Evolutionary conservation across 2,888 invertebrate genomes (phyloP).

Genomic region (Philaethria dido): DNA sequence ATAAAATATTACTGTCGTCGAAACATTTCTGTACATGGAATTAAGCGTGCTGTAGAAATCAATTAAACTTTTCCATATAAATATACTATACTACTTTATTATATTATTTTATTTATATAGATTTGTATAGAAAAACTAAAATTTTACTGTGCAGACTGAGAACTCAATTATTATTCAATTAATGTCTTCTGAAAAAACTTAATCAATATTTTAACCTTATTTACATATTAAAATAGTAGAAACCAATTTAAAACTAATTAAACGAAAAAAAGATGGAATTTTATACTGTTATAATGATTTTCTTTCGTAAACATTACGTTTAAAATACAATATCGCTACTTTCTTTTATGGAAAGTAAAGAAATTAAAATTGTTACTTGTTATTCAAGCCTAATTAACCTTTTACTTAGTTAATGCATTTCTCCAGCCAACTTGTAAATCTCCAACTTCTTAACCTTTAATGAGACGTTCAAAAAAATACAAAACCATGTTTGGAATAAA

Average conservation of each 20-base stretch:
- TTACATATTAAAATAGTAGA: no score
- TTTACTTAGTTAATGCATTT: slow-evolving; percentile 34
- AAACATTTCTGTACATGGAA: slow-evolving; percentile 38
- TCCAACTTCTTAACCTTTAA: slow-evolving; percentile 36
- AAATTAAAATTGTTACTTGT: slow-evolving; percentile 12
- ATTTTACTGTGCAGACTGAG: no score
- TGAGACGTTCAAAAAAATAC: slow-evolving; percentile 34
- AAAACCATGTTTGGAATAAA: slow-evolving; percentile 36
- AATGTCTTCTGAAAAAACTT: no score
- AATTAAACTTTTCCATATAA: no score
- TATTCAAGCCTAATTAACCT: slow-evolving; percentile 29
- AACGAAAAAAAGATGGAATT: no score
- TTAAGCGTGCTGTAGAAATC: slow-evolving; percentile 14
- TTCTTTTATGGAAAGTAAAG: slow-evolving; percentile 25
- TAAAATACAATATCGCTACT: slow-evolving; percentile 12
- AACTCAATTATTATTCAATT: no score
- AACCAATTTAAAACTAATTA: no score
- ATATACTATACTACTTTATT: not conserved
- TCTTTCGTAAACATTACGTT: no score
- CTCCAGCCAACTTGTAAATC: slow-evolving; percentile 30
- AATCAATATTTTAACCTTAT: no score
- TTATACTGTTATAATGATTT: not conserved
- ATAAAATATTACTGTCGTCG: slow-evolving; percentile 50
- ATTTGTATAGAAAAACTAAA: no score
- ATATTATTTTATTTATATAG: not conserved